Percentiles rank a stretch among this genome's conserved stretches.
phyloP scores from a whole-genome alignment of 2,113 vertebrate genomes.

The Shinisaurus crocodilurus region DNA sequence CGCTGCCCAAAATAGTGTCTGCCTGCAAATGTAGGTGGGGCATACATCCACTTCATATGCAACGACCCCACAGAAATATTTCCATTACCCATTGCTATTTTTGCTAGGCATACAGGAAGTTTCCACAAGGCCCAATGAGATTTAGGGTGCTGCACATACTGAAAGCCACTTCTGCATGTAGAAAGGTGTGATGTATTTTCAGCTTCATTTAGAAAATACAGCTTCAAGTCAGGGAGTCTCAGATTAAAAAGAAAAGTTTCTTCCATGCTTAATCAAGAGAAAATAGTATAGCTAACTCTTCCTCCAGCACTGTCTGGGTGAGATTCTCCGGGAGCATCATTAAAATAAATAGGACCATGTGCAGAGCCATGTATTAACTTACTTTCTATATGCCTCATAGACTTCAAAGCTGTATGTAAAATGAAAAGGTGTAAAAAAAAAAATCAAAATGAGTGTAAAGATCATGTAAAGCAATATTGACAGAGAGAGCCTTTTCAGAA shows the following conservation, averaged over 20 bases:
- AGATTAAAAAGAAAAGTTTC: conserved; percentile 13
- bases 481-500: background rate
- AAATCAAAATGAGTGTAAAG: background rate
- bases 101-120: background rate
- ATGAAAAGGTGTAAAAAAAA: background rate
- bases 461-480: rapidly evolving
- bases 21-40: background rate
- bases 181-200: background rate
- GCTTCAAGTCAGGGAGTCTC: background rate
- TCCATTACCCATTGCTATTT: background rate
- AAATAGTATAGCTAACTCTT: conserved; percentile 24
- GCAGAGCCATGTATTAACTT: background rate
- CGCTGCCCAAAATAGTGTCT: background rate
- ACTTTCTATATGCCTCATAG: background rate
- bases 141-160: background rate
- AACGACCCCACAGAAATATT: background rate
- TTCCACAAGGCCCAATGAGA: background rate
- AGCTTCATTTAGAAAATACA: background rate
- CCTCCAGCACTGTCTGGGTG: conserved; percentile 25
- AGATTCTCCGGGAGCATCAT: conserved; percentile 34
- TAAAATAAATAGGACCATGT: conserved; percentile 30
- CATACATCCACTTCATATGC: background rate
- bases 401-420: conserved; percentile 20
- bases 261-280: conserved; percentile 48
- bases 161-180: background rate